phyloP scores from a whole-genome alignment of 2,888 invertebrate genomes.

The Serrognathus titanus region DNA sequence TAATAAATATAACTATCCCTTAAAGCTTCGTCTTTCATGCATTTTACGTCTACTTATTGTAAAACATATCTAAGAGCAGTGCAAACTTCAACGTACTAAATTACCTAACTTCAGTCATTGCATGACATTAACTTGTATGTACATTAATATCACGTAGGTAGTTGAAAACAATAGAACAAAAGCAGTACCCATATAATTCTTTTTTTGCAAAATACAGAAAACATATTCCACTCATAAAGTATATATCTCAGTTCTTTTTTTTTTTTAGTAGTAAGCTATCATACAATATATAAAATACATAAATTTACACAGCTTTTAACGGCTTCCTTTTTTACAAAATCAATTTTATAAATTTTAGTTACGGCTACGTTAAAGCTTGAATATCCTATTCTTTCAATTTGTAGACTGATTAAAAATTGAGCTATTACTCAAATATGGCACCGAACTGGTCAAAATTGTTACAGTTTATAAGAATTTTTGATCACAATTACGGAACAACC shows the following conservation, averaged over 20 bases:
- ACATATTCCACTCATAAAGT: constrained; percentile 35
- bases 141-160: constrained; percentile 45
- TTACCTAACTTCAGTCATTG: constrained; percentile 43
- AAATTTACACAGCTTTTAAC: constrained; percentile 38
- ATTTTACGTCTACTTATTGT: constrained; percentile 26
- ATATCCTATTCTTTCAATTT: constrained; percentile 35
- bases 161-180: constrained; percentile 19
- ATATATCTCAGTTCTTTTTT: constrained; percentile 32
- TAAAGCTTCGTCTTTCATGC: constrained; percentile 31
- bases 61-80: constrained; percentile 40
- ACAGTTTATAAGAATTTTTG: constrained; percentile 29
- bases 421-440: constrained; percentile 51
- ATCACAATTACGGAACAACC: constrained; percentile 49
- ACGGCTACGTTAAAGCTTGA: constrained; percentile 46
- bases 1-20: constrained; percentile 20
- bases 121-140: constrained; percentile 38
- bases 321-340: constrained; percentile 34
- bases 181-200: neutral
- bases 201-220: constrained; percentile 18
- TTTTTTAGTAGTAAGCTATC: constrained; percentile 36
- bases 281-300: constrained; percentile 47
- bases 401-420: constrained; percentile 45
- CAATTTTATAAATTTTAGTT: constrained; percentile 44
- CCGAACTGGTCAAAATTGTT: constrained; percentile 49
- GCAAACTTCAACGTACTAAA: constrained; percentile 39